phyloP scores from a whole-genome alignment of 2,113 vertebrate genomes.

The Carassius gibelio region DNA sequence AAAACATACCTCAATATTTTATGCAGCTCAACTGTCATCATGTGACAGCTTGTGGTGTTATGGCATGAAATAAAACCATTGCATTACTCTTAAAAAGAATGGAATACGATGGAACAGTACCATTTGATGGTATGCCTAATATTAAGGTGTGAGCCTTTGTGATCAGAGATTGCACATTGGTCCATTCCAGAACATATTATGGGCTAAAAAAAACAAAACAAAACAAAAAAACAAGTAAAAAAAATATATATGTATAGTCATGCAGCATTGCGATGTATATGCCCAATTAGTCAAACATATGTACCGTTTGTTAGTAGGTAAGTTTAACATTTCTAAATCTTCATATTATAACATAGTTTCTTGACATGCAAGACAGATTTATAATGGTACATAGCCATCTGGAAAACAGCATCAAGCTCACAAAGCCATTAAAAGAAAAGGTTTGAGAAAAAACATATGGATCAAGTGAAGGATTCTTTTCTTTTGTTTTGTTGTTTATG shows the following conservation, averaged over 20 bases:
- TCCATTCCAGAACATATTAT: too few relatives aligned
- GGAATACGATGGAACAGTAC: not conserved
- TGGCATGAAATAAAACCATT: not conserved
- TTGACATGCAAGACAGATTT: conserved; percentile 42
- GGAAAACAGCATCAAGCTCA: conserved; percentile 39
- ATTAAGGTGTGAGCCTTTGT: not conserved
- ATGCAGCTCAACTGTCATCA: not conserved
- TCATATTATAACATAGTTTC: conserved; percentile 26
- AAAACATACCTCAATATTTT: not conserved
- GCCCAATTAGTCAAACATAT: conserved; percentile 29
- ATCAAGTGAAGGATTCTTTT: conserved; percentile 38
- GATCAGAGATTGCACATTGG: not conserved
- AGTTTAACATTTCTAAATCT: conserved; percentile 5
- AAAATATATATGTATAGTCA: conserved; percentile 8
- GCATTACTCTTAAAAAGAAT: not conserved
- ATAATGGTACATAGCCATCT: conserved; percentile 42
- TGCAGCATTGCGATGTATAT: not conserved
- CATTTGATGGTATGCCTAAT: not conserved
- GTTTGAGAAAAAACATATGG: conserved; percentile 41
- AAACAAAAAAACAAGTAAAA: not conserved
- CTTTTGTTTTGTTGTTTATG: not conserved
- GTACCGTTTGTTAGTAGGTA: conserved; percentile 29
- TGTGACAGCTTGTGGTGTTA: not conserved
- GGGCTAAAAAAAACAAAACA: not conserved
- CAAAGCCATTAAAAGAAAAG: conserved; percentile 44